Conservation (phyloP, 92 coral and sea anemone genomes). For the Virgularia gustaviana region DNA sequence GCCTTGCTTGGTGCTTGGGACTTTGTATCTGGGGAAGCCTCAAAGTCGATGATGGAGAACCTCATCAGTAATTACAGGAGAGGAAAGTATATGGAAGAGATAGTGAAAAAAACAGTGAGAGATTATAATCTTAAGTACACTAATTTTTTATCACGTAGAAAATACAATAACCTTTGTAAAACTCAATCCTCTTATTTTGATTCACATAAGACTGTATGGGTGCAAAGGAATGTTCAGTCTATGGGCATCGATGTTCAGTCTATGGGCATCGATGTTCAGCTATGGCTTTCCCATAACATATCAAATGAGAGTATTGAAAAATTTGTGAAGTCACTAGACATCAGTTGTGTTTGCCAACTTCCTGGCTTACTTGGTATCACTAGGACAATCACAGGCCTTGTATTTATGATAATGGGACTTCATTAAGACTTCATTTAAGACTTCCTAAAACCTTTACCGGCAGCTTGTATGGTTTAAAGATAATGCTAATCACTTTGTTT, state of each 20-base stretch:
- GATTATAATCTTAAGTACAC: no score
- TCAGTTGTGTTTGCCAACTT: conserved; percentile 43
- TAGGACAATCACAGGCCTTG: conserved; percentile 48
- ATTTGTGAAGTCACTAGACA: conserved; percentile 48
- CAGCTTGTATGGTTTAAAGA: conserved; percentile 51
- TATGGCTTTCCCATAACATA: conserved; percentile 35
- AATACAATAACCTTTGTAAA: conserved; percentile 39
- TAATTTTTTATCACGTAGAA: conserved; percentile 46
- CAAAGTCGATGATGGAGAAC: background rate
- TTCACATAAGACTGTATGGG: conserved; percentile 40
- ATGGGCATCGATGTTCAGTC: conserved; percentile 45
- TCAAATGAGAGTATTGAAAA: conserved; percentile 37
- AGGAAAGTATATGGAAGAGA: background rate
- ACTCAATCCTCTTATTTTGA: conserved; percentile 45
- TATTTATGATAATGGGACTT: conserved; percentile 37
- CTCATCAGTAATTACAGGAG: background rate
- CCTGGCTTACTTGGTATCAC: conserved; percentile 42
- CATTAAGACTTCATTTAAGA: no score
- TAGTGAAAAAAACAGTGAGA: background rate
- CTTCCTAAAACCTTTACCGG: conserved; percentile 36
- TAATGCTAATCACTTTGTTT: no score
- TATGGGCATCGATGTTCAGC: no score
- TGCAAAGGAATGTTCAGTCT: conserved; percentile 34
- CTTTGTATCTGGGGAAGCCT: background rate
- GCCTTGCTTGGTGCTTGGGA: conserved; percentile 3